phyloP scores from a whole-genome alignment of 2,888 invertebrate genomes.

The Hydraecia micacea region DNA sequence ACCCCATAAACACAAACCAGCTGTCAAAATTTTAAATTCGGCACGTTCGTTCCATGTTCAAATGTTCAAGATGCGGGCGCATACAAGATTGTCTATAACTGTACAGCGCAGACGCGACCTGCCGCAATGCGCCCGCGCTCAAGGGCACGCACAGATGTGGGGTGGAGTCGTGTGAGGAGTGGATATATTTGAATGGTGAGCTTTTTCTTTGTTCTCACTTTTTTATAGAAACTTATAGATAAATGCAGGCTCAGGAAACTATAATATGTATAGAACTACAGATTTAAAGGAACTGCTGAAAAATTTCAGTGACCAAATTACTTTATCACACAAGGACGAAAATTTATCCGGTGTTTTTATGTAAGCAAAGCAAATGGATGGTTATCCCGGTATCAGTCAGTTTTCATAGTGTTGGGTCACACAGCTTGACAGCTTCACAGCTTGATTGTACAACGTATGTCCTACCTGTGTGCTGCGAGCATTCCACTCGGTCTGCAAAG shows the following conservation, averaged over 20 bases:
- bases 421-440: not conserved
- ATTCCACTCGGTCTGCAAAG: not conserved
- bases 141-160: conserved; percentile 76
- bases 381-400: not conserved
- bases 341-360: not conserved
- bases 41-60: conserved; percentile 49
- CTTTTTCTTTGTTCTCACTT: conserved; percentile 22
- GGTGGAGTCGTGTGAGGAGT: conserved; percentile 31
- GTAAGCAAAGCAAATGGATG: not conserved
- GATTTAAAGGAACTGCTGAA: not conserved
- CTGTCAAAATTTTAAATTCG: conserved; percentile 58
- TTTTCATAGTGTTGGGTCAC: not conserved
- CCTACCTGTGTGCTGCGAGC: not conserved
- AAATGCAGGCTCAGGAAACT: too few species aligned
- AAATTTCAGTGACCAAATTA: too few species aligned
- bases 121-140: conserved; percentile 85
- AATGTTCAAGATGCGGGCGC: conserved; percentile 55
- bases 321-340: not conserved
- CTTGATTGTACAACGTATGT: not conserved
- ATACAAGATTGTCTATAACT: conserved; percentile 75
- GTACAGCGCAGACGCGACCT: conserved; percentile 81
- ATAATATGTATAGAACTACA: not conserved
- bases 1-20: conserved; percentile 16
- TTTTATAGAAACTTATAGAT: not conserved
- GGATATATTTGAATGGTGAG: not conserved